A percentile compares a stretch with the other conserved stretches of the same genome.
phyloP scores from a whole-genome alignment of 2,888 invertebrate genomes.

The Brassicogethes aeneus region DNA sequence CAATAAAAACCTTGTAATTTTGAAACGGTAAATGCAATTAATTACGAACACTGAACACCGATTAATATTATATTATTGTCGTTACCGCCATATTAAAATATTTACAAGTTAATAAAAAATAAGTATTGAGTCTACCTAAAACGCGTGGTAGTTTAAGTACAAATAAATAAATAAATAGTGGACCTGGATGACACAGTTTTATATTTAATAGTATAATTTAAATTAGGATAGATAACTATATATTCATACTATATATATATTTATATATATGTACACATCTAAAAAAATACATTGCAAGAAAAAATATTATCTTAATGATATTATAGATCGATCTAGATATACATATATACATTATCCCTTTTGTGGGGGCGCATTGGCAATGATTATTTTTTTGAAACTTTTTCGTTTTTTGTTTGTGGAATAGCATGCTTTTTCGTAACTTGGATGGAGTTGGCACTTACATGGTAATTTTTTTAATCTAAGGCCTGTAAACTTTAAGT shows the following conservation, averaged over 20 bases:
- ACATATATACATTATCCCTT: slow-evolving; percentile 39
- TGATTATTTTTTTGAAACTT: slow-evolving; percentile 4
- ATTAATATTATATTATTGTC: too few relatives aligned
- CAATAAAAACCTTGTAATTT: too few relatives aligned
- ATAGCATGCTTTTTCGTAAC: neutral
- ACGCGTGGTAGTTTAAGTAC: slow-evolving; percentile 2
- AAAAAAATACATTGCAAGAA: slow-evolving; percentile 43
- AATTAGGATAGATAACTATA: slow-evolving; percentile 24
- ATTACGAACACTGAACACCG: too few relatives aligned
- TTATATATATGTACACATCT: slow-evolving; percentile 39
- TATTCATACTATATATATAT: slow-evolving; percentile 21
- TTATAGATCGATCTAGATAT: slow-evolving; percentile 40
- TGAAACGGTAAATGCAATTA: too few relatives aligned
- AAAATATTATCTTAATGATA: slow-evolving; percentile 39
- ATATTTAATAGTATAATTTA: slow-evolving; percentile 14
- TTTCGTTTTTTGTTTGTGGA: neutral
- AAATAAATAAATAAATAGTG: neutral
- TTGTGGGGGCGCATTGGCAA: slow-evolving; percentile 32
- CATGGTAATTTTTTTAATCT: neutral
- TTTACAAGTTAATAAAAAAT: too few relatives aligned
- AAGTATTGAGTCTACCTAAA: too few relatives aligned
- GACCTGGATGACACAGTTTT: slow-evolving; percentile 12
- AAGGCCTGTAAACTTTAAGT: too few relatives aligned
- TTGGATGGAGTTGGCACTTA: neutral
- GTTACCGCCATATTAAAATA: too few relatives aligned